Base-by-base conservation (phyloP, 2,113 vertebrate genomes). In the Ammodytes marinus region DNA sequence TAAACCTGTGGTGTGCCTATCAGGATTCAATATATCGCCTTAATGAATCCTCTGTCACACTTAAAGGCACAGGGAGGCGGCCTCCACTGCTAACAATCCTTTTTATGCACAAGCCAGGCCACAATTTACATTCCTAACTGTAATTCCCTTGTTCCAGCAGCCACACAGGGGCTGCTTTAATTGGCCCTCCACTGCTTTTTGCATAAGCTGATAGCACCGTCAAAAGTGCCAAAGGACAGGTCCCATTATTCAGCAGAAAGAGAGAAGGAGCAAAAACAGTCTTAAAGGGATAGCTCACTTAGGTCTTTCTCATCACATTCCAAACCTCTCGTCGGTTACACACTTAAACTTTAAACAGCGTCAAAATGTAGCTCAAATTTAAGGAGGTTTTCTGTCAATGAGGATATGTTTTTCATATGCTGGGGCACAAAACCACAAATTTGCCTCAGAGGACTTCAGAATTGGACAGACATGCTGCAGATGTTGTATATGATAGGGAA, bases 111-210 rank as follows among this genome's bases (percentile, higher is more conserved):
- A 59, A 50, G 45, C 42, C 49, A 19, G 15, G 5, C 4, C 40
- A 46, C 45, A 27, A 57, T 84, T 75, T 78, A 68, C 58, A 73
- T 77, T 77, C 64, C 40, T 72, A 35, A 8, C 54, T 39, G 42
- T 77, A 15, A 75, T 59, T 19, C 60, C 52, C 27, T 58, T 10
- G 70, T 49, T 73, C 15, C 17, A 71, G 78, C 69, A 53, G 52
- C 68, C 71, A 50, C 75, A 75, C 63, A 65, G 39, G 69, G 69
- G 53, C 71, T 57, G 68, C 17, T 6, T 78, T 89, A 88, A 88
- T 80, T 88, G 67, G 87, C 76, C 10, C 72, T 84, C 75, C 5
- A 63, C 78, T 75, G 79, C 72, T 70, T 49, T 50, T 45, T 67
- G 78, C 47, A 46, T 10, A 13, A 49, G 61, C 27, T 79, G 65